Conservation (phyloP, 2,888 invertebrate species). For the Unio delphinus region DNA sequence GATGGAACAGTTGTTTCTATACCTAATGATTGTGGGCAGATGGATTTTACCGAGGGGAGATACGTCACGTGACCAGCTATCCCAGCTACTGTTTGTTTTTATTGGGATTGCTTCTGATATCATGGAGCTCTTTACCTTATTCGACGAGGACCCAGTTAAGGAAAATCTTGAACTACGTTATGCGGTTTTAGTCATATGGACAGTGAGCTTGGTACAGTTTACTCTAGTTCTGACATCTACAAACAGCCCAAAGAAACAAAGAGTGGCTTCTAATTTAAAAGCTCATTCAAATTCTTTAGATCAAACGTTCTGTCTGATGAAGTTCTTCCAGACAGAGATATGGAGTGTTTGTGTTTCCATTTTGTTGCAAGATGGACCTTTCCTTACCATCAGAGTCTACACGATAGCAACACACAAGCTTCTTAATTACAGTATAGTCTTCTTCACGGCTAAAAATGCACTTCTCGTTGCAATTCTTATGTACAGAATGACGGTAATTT, state of each 20-base stretch:
- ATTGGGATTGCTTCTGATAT: slow-evolving; percentile 67
- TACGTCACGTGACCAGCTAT: slow-evolving; percentile 49
- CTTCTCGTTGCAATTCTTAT: slow-evolving; percentile 44
- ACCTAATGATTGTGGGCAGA: slow-evolving; percentile 49
- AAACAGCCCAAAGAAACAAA: slow-evolving; percentile 37
- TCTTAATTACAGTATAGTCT: slow-evolving; percentile 59
- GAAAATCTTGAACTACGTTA: slow-evolving; percentile 75
- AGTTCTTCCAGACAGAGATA: slow-evolving; percentile 63
- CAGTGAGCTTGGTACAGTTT: slow-evolving; percentile 64
- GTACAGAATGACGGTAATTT: slow-evolving; percentile 42
- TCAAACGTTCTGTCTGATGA: slow-evolving; percentile 11
- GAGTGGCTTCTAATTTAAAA: slow-evolving; percentile 14
- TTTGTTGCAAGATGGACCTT: slow-evolving; percentile 51
- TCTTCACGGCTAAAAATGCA: slow-evolving; percentile 59
- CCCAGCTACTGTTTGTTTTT: slow-evolving; percentile 68
- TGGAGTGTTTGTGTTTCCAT: slow-evolving; percentile 72
- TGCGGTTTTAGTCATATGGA: slow-evolving; percentile 63
- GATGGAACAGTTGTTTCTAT: slow-evolving; percentile 47
- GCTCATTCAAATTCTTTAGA: slow-evolving; percentile 9
- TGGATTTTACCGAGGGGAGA: slow-evolving; percentile 53
- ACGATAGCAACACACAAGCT: slow-evolving; percentile 85
- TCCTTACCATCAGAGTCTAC: slow-evolving; percentile 74
- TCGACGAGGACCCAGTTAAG: slow-evolving; percentile 45
- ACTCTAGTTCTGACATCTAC: slow-evolving; percentile 73
- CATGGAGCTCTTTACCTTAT: slow-evolving; percentile 53